Evolutionary conservation across 2,113 vertebrate species (phyloP).

Genomic region (Aphyosemion australe): DNA sequence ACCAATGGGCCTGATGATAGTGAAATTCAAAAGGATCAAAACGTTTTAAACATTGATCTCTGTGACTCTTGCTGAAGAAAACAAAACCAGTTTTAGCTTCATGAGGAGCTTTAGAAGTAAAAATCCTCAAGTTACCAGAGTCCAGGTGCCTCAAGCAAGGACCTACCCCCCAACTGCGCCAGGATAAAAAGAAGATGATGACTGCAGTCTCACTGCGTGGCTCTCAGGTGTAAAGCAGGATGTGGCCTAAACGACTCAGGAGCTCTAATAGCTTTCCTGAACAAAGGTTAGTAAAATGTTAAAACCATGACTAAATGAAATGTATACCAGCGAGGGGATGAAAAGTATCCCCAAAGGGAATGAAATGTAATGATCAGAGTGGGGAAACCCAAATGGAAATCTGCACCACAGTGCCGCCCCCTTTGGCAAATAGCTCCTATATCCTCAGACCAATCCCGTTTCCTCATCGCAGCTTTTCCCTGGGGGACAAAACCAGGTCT

Average conservation of each 20-base stretch:
- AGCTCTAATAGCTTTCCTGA: conserved; percentile 38
- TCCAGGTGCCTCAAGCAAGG: conserved; percentile 17
- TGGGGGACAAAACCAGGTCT: conserved; percentile 31
- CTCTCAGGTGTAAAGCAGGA: conserved; percentile 32
- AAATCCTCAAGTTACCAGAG: background rate
- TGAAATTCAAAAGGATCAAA: too few species aligned
- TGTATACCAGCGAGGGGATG: conserved; percentile 25
- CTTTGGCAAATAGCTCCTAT: conserved; percentile 26
- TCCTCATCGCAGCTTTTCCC: conserved; percentile 18
- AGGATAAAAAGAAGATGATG: conserved; percentile 11
- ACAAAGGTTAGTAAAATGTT: conserved; percentile 56
- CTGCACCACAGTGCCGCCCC: conserved; percentile 4
- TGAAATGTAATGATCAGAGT: conserved; percentile 55
- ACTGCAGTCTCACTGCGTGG: conserved; percentile 20
- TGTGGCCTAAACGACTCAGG: conserved; percentile 5
- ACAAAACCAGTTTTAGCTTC: too few species aligned
- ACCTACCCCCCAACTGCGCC: background rate
- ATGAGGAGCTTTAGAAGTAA: background rate
- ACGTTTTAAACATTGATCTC: too few species aligned
- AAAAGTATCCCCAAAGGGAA: conserved; percentile 30
- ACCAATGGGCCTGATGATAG: too few species aligned
- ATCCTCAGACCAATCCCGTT: conserved; percentile 47
- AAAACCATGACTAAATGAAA: conserved; percentile 52
- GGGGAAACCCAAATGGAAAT: conserved; percentile 32
- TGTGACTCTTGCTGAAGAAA: too few species aligned